A percentile compares a stretch with the other conserved stretches of the same genome.
These are phyloP conservation scores for Gymnobelideus leadbeateri DNA, from an alignment of 2,113 vertebrate genomes.

Conservation along the genomic window DNA sequence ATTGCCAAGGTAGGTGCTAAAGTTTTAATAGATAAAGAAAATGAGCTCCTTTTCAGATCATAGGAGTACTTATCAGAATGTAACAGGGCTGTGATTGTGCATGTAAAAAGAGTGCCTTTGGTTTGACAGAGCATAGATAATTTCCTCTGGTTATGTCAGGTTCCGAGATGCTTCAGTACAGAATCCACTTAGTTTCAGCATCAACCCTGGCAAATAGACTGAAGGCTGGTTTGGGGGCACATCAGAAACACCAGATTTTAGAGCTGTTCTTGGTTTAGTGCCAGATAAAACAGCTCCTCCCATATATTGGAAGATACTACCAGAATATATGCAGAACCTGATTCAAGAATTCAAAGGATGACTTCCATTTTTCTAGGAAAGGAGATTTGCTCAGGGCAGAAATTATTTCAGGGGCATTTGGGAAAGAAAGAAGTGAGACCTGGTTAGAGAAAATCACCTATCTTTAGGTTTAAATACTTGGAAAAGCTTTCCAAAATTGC, in stretches of 20 bases:
- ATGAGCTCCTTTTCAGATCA: not conserved
- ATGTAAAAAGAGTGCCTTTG: not conserved
- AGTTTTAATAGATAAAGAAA: not conserved
- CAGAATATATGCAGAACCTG: not conserved
- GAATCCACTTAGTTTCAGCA: not conserved
- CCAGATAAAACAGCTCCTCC: not conserved
- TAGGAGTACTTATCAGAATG: not conserved
- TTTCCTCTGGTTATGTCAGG: not conserved
- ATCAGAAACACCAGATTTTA: not conserved
- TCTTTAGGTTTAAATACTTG: not conserved
- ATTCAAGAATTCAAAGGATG: not conserved
- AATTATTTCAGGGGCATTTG: not conserved
- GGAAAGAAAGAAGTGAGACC: not conserved
- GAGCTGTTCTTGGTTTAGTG: not conserved
- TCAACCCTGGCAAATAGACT: not conserved
- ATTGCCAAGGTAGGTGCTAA: not conserved
- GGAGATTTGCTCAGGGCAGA: not conserved
- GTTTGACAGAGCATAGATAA: not conserved
- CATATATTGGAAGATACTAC: not conserved
- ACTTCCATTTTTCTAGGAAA: constrained; percentile 37
- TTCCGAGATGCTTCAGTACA: not conserved
- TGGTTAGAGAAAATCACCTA: not conserved
- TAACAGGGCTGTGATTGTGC: not conserved
- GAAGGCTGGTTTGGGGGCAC: not conserved
- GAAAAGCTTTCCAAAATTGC: not conserved